phyloP scores from a whole-genome alignment of 2,797 vertebrate genomes.

The Chelonia mydas region DNA sequence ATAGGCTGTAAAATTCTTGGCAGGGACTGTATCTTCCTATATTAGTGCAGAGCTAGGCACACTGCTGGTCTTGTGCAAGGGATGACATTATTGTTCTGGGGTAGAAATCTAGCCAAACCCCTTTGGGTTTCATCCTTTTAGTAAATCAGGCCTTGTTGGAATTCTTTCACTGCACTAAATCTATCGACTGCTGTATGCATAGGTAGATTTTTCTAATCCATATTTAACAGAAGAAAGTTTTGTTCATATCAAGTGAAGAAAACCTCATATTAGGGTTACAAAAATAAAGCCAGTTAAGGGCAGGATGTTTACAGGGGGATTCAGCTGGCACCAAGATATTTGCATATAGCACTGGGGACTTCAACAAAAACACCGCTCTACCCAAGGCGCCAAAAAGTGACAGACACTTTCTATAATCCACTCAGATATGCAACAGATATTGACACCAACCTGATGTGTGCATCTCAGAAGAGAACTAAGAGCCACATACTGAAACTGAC shows the following conservation, averaged over 20 bases:
- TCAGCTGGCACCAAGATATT: constrained; percentile 26
- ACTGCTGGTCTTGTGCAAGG: background rate
- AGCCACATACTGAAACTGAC: accelerated
- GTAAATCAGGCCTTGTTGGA: constrained; percentile 22
- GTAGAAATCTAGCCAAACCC: constrained; percentile 20
- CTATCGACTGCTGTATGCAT: no score
- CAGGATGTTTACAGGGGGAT: constrained; percentile 33
- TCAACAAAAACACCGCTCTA: background rate
- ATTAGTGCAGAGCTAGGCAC: background rate
- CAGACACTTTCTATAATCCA: background rate
- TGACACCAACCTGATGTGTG: background rate
- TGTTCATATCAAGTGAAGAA: constrained; percentile 34
- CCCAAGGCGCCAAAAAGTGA: background rate
- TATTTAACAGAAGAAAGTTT: background rate
- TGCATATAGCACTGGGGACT: background rate
- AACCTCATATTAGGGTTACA: constrained; percentile 49
- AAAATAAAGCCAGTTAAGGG: constrained; percentile 42
- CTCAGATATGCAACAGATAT: constrained; percentile 11
- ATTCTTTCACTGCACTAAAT: background rate
- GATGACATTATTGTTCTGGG: background rate
- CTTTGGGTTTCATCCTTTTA: constrained; percentile 24
- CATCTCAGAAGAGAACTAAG: background rate
- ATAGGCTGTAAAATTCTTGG: background rate
- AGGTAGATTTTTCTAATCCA: background rate
- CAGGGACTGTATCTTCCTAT: background rate